Percentiles rank a stretch among this genome's conserved stretches.
Conservation (phyloP, 2,888 invertebrate genomes). For the Sphaerophoria taeniata region DNA sequence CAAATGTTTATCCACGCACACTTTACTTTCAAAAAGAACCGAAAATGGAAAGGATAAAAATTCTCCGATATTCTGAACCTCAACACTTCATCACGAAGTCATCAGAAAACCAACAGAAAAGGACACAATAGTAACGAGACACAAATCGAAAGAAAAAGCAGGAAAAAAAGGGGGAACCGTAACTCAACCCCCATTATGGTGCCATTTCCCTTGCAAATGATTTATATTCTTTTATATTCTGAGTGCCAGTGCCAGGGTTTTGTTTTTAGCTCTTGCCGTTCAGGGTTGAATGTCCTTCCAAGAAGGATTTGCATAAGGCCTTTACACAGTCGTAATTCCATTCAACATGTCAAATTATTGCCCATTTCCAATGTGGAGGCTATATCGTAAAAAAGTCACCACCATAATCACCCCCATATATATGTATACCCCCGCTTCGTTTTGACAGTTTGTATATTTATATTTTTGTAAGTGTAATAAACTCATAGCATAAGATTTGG, state of each 20-base stretch:
- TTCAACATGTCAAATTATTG: conserved; percentile 74
- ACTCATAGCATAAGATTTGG: conserved; percentile 60
- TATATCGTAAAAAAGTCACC: conserved; percentile 70
- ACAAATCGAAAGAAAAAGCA: conserved; percentile 14
- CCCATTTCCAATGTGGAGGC: conserved; percentile 67
- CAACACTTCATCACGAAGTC: conserved; percentile 68
- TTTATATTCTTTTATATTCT: conserved; percentile 71
- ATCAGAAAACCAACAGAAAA: conserved; percentile 34
- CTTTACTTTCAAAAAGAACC: conserved; percentile 4
- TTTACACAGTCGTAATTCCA: conserved; percentile 69
- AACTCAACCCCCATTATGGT: conserved; percentile 27
- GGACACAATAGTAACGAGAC: conserved; percentile 57
- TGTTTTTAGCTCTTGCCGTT: not conserved
- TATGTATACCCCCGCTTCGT: not conserved
- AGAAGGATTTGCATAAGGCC: conserved; percentile 67
- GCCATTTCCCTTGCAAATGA: conserved; percentile 59
- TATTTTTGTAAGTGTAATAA: conserved; percentile 61
- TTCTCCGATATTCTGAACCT: conserved; percentile 45
- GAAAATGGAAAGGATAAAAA: conserved; percentile 28
- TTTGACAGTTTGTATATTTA: conserved; percentile 19
- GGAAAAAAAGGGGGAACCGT: conserved; percentile 24
- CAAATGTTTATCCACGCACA: conserved; percentile 59
- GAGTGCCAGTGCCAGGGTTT: conserved; percentile 10
- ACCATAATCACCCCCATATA: conserved; percentile 46
- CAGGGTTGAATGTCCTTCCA: conserved; percentile 69